Evolutionary conservation across 1,140 invertebrate genomes (phyloP).

Genomic region (Akabosia matsudoensis): DNA sequence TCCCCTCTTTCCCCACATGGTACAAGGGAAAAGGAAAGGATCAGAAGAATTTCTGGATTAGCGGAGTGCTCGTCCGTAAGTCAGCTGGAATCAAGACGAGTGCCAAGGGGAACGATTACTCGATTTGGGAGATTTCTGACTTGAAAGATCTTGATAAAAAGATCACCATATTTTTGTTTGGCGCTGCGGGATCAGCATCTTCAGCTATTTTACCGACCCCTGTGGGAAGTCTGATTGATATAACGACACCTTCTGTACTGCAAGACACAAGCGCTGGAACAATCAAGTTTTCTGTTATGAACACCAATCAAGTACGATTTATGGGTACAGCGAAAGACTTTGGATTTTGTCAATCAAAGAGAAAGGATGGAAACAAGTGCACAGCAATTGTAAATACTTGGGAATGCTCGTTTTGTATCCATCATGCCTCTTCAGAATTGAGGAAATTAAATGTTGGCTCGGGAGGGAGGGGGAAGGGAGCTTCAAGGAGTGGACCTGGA

Average conservation of each 20-base stretch:
- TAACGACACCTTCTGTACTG: slow-evolving; percentile 40
- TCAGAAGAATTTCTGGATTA: slow-evolving; percentile 39
- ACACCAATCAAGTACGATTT: slow-evolving; percentile 35
- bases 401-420: slow-evolving; percentile 43
- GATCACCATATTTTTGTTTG: slow-evolving; percentile 42
- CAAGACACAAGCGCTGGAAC: not conserved
- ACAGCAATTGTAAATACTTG: slow-evolving; percentile 36
- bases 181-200: slow-evolving; percentile 14
- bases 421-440: slow-evolving; percentile 41
- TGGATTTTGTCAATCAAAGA: slow-evolving; percentile 39
- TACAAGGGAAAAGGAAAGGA: slow-evolving; percentile 32
- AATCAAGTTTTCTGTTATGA: slow-evolving; percentile 42
- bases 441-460: slow-evolving; percentile 34
- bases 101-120: slow-evolving; percentile 45
- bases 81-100: slow-evolving; percentile 33
- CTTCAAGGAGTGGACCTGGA: too few species aligned
- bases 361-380: slow-evolving; percentile 43
- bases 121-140: slow-evolving; percentile 43
- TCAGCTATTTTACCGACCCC: slow-evolving; percentile 16
- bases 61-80: slow-evolving; percentile 35
- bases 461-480: slow-evolving; percentile 9
- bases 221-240: slow-evolving; percentile 40
- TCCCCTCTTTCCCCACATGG: slow-evolving; percentile 31
- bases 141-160: slow-evolving; percentile 34
- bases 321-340: slow-evolving; percentile 41